phyloP scores from a whole-genome alignment of 2,797 vertebrate genomes.

The Rachycentron canadum region DNA sequence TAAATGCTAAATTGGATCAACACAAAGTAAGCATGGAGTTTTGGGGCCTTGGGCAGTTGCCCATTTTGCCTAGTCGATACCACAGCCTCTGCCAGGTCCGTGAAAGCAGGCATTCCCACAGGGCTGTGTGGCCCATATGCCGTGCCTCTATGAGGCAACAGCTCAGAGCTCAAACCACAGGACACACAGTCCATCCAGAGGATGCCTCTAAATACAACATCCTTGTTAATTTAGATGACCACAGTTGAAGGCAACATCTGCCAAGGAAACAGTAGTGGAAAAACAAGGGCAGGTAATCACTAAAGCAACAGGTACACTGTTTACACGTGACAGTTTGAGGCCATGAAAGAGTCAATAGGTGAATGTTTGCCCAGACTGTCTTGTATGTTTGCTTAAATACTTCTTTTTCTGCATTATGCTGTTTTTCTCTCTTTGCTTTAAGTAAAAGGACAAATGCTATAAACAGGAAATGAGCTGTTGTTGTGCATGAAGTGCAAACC shows the following conservation, averaged over 20 bases:
- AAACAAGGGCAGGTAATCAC: slow-evolving; percentile 21
- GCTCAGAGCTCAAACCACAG: neutral
- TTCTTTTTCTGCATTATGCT: neutral
- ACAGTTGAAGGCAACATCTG: neutral
- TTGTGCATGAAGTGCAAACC: slow-evolving; percentile 10
- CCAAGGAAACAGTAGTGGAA: neutral
- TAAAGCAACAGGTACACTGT: slow-evolving; percentile 5
- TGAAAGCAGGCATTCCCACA: slow-evolving; percentile 5
- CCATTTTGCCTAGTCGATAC: neutral
- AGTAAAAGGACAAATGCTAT: neutral
- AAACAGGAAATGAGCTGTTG: neutral
- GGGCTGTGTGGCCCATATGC: neutral
- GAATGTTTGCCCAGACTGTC: slow-evolving; percentile 10
- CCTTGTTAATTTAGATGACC: slow-evolving; percentile 20
- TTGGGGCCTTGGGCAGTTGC: neutral
- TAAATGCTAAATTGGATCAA: slow-evolving; percentile 4
- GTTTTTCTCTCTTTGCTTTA: neutral
- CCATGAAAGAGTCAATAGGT: neutral
- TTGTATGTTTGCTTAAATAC: neutral
- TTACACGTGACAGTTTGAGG: neutral
- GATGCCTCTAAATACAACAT: slow-evolving; percentile 21
- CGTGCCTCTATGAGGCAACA: neutral
- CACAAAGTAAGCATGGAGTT: neutral
- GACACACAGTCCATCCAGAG: slow-evolving; percentile 8
- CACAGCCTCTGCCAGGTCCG: neutral